A percentile compares a stretch with the other conserved stretches of the same genome.
phyloP scores from a whole-genome alignment of 2,797 vertebrate genomes.

The Mus spretus region DNA sequence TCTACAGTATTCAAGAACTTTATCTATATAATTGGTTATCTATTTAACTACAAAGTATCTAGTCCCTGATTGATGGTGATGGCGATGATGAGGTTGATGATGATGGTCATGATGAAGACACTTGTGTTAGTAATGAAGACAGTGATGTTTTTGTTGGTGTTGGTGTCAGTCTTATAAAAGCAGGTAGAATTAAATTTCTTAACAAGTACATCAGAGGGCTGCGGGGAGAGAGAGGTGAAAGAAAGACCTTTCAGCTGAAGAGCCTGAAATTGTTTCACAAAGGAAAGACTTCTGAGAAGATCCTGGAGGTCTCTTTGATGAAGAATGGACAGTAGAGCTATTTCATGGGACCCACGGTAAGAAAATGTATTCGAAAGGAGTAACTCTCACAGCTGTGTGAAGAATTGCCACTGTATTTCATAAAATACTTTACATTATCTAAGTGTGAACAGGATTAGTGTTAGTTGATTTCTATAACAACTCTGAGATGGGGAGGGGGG shows the following conservation, averaged over 20 bases:
- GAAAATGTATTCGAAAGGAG: neutral
- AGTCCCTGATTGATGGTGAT: neutral
- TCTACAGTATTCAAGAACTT: neutral
- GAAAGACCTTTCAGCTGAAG: neutral
- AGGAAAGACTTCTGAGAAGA: neutral
- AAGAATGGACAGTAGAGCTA: neutral
- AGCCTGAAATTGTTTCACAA: neutral
- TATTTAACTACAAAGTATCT: neutral
- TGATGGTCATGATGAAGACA: neutral
- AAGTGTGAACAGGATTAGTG: neutral
- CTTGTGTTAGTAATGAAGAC: neutral
- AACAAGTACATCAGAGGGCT: slow-evolving; percentile 29
- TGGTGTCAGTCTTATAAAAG: neutral
- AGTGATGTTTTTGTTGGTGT: neutral
- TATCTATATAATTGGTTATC: neutral
- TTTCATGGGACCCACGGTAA: neutral
- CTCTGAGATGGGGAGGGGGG: no score
- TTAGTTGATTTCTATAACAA: neutral
- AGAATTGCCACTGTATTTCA: neutral
- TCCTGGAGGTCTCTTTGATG: neutral
- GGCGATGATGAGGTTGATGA: neutral
- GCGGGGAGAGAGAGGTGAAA: neutral
- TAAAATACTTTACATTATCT: neutral
- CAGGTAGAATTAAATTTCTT: neutral
- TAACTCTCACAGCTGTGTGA: neutral